Evolutionary conservation across 2,113 vertebrate genomes (phyloP), one percentile per base, ranked within the genome.

Genomic region (Ctenodactylus gundi): DNA sequence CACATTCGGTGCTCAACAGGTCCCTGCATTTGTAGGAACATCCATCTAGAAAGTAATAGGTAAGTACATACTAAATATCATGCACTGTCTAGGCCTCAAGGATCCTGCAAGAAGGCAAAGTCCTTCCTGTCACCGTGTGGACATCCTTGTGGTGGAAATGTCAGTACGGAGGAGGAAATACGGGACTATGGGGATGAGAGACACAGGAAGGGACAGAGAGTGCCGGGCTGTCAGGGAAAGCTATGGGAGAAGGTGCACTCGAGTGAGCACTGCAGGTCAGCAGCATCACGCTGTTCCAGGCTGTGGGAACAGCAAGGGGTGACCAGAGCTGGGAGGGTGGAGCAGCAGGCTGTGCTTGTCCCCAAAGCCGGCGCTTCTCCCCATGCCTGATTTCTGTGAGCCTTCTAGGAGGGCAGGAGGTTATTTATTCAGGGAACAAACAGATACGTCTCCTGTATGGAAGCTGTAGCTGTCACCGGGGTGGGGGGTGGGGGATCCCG

Each of bases 241-340:
- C 70, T 88, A 70, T 27, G 29, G 81, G 58, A 68, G 58, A 44
- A 76, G 89, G 65, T 85, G 85, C 23, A 41, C 67, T 13, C 58
- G 65, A 44, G 80, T 44, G 68, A 82, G 64, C 46, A 23, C 27
- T 25, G 9, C 34, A 55, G 76, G 68, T 49, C 2, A 76, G 70
- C 60, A 21, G 68, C 36, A 14, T 36, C 36, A 27, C 2, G 60
- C 8, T 5, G 1, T 76, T 62, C 85, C 31, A 27, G 53, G 44
- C 39, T 25, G 36, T 18, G 4, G 77, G 39, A 73, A 14, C n/a
- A 31, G 64, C 8, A 49, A 90, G 29, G 7, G n/a, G n/a, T n/a
- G n/a, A n/a, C 51, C 25, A 65, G 49, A 62, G 62, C 53, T 3
- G 4, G 7, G 31, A 39, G 85, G 46, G 5, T 55, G 18, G 18